Conservation (phyloP, 2,888 invertebrate genomes). For the Yponomeuta plumbellus region DNA sequence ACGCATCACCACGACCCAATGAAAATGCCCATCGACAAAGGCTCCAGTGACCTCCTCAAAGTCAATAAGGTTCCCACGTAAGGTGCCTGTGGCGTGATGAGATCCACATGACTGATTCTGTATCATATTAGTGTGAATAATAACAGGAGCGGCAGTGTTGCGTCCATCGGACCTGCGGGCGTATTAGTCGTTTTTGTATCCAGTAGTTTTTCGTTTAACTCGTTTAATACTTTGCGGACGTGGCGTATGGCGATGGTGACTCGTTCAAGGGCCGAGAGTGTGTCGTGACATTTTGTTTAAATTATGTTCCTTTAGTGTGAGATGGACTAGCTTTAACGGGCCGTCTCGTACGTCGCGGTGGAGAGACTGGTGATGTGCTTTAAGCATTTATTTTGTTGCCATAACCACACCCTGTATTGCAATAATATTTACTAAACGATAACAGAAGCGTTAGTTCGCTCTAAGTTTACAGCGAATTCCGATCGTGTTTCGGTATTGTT, state of each 20-base stretch:
- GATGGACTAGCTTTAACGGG: conserved; percentile 51
- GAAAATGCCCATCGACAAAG: conserved; percentile 84
- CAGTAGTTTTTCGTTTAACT: conserved; percentile 51
- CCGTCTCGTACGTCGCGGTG: conserved; percentile 57
- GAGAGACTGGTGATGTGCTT: conserved; percentile 75
- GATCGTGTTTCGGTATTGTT: conserved; percentile 71
- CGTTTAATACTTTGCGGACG: conserved; percentile 58
- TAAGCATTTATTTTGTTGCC: conserved; percentile 78
- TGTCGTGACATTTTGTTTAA: conserved; percentile 55
- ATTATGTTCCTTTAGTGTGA: conserved; percentile 72
- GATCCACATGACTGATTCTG: conserved; percentile 65
- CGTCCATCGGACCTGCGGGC: conserved; percentile 63
- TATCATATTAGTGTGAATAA: conserved; percentile 72
- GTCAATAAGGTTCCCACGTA: conserved; percentile 88
- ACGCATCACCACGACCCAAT: conserved; percentile 85
- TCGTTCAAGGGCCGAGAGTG: conserved; percentile 41
- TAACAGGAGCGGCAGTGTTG: conserved; percentile 60
- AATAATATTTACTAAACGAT: conserved; percentile 73
- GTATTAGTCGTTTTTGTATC: conserved; percentile 69
- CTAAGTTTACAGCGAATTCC: conserved; percentile 65
- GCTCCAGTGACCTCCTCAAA: conserved; percentile 85
- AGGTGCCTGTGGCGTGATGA: conserved; percentile 51
- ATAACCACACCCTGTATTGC: conserved; percentile 75
- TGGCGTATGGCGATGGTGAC: conserved; percentile 32
- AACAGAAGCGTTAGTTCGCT: conserved; percentile 68